A percentile compares a stretch with the other conserved stretches of the same genome.
These are phyloP conservation scores for Drosophila obscura DNA, from an alignment of 1,140 invertebrate genomes.

Conservation along the genomic window DNA sequence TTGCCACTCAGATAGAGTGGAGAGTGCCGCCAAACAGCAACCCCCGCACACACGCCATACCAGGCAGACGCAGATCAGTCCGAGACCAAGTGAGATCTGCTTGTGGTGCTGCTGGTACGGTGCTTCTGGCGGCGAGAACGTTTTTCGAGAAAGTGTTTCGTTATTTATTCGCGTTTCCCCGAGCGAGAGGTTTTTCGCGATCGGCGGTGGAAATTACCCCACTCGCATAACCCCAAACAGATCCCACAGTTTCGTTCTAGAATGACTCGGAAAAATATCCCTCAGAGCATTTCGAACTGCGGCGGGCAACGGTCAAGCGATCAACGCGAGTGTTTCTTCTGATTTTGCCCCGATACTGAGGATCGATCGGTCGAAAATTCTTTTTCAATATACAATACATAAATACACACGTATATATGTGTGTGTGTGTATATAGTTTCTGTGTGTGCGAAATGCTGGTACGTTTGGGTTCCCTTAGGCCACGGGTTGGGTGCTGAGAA, in stretches of 20 bases:
- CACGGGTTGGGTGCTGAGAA: slow-evolving; percentile 13
- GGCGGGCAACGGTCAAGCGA: slow-evolving; percentile 54
- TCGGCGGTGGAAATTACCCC: too few species aligned
- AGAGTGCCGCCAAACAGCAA: slow-evolving; percentile 13
- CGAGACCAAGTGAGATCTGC: slow-evolving; percentile 8
- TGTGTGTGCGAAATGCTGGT: slow-evolving; percentile 7
- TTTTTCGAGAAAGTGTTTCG: slow-evolving; percentile 27
- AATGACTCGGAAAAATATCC: slow-evolving; percentile 41
- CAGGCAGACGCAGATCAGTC: slow-evolving; percentile 50
- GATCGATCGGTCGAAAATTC: slow-evolving; percentile 32
- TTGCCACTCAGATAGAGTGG: too few species aligned
- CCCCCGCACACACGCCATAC: slow-evolving; percentile 32
- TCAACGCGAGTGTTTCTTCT: slow-evolving; percentile 25
- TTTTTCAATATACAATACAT: neutral
- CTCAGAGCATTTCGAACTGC: slow-evolving; percentile 67
- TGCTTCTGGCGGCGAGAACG: slow-evolving; percentile 20
- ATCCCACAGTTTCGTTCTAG: slow-evolving; percentile 17
- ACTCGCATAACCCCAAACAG: too few species aligned
- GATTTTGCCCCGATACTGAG: neutral
- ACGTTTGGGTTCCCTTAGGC: slow-evolving; percentile 26
- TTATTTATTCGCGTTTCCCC: slow-evolving; percentile 4
- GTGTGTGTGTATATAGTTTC: neutral
- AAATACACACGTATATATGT: too few species aligned
- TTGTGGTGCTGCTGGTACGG: too few species aligned
- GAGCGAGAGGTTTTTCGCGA: slow-evolving; percentile 64